phyloP scores from a whole-genome alignment of 2,113 vertebrate species.

The Aphelocoma coerulescens region DNA sequence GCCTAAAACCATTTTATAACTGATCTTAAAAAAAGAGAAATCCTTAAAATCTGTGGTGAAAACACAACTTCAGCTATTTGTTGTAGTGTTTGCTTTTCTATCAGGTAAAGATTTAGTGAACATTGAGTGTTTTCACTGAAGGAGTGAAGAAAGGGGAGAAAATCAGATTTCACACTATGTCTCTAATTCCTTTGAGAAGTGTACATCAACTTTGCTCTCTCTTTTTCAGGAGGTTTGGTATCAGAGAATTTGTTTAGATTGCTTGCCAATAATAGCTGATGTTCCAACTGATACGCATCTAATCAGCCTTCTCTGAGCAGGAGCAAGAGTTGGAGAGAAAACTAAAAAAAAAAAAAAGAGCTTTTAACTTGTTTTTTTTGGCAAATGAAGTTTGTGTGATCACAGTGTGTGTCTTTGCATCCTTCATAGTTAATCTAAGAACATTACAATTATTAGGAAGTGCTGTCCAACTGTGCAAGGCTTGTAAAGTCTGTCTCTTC shows the following conservation, averaged over 20 bases:
- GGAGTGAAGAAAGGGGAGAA: not conserved
- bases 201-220: not conserved
- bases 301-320: not conserved
- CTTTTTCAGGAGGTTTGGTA: not conserved
- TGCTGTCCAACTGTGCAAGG: not conserved
- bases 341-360: not conserved
- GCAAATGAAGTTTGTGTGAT: not conserved
- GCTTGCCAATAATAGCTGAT: not conserved
- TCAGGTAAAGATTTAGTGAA: not conserved
- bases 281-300: not conserved
- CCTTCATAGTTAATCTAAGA: not conserved
- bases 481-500: not conserved
- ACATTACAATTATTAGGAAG: not conserved
- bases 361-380: not conserved
- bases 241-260: not conserved
- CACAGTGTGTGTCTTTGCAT: not conserved
- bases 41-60: not conserved
- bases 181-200: not conserved
- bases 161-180: not conserved
- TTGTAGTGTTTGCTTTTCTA: not conserved
- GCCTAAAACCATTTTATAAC: not conserved
- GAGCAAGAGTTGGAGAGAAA: not conserved
- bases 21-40: not conserved
- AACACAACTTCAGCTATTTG: not conserved
- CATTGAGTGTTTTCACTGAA: not conserved